These are phyloP conservation scores for Nomada fabriciana DNA, from an alignment of 2,888 invertebrate genomes.

Conservation along the genomic window DNA sequence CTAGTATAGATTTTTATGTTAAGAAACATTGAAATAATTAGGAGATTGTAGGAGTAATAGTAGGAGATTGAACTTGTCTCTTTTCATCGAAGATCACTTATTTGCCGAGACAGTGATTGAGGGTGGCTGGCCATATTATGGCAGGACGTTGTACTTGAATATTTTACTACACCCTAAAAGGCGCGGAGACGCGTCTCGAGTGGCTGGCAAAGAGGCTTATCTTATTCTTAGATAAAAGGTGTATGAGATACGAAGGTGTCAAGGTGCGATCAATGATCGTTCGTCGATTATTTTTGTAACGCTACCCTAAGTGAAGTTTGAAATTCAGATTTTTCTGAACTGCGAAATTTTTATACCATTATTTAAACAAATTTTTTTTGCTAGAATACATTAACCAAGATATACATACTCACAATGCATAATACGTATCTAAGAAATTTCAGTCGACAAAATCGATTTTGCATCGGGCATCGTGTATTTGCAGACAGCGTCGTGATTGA, in stretches of 20 bases:
- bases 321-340: no score
- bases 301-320: no score
- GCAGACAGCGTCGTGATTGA: no score
- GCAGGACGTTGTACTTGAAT: background rate
- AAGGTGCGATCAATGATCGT: slow-evolving; percentile 21
- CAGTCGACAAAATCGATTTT: no score
- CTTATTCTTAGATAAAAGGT: slow-evolving; percentile 46
- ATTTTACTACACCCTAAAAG: slow-evolving; percentile 47
- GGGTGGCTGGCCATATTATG: slow-evolving; percentile 11
- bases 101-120: background rate
- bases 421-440: no score
- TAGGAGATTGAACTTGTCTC: background rate
- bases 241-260: slow-evolving; percentile 8
- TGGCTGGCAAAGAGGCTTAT: slow-evolving; percentile 56
- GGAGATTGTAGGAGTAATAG: background rate
- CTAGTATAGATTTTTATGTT: no score
- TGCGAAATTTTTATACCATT: no score
- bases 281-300: background rate
- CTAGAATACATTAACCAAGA: background rate
- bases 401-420: background rate
- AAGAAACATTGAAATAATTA: background rate
- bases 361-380: background rate
- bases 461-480: no score
- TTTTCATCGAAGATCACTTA: background rate
- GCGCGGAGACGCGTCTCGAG: slow-evolving; percentile 58